phyloP scores from a whole-genome alignment of 2,113 vertebrate species.

The Python bivittatus region DNA sequence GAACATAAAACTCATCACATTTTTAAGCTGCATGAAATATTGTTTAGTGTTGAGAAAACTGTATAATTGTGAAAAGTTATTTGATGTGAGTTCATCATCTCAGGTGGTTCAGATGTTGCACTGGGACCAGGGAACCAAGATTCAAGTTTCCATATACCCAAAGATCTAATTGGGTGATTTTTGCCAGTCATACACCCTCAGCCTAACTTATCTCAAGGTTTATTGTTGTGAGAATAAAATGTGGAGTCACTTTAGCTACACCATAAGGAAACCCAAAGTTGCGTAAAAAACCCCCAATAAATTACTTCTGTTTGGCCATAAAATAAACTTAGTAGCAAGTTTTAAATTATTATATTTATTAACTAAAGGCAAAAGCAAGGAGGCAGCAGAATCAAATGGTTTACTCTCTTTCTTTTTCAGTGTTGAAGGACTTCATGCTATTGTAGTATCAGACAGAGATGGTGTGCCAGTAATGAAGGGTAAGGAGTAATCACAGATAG shows the following conservation, averaged over 20 bases:
- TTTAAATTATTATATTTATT: background rate
- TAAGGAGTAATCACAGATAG: conserved; percentile 58
- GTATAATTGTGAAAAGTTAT: background rate
- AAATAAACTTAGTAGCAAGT: background rate
- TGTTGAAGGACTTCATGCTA: conserved; percentile 94
- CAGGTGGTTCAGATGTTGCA: background rate
- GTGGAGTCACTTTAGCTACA: background rate
- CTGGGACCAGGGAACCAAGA: background rate
- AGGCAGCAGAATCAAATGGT: background rate
- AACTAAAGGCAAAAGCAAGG: background rate
- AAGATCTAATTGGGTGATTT: background rate
- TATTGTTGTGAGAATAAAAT: background rate
- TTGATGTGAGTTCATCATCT: background rate
- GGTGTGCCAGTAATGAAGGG: conserved; percentile 98
- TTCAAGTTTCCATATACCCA: background rate
- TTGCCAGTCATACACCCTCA: background rate
- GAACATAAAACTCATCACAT: background rate
- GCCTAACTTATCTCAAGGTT: background rate
- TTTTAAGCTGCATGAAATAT: background rate
- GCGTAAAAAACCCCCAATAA: background rate
- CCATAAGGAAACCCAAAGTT: background rate
- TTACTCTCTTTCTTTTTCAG: conserved; percentile 62
- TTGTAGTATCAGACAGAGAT: conserved; percentile 94
- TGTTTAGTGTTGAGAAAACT: background rate
- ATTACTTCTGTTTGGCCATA: background rate